Conservation (phyloP, 2,888 invertebrate species). For the Polietes domitor region DNA sequence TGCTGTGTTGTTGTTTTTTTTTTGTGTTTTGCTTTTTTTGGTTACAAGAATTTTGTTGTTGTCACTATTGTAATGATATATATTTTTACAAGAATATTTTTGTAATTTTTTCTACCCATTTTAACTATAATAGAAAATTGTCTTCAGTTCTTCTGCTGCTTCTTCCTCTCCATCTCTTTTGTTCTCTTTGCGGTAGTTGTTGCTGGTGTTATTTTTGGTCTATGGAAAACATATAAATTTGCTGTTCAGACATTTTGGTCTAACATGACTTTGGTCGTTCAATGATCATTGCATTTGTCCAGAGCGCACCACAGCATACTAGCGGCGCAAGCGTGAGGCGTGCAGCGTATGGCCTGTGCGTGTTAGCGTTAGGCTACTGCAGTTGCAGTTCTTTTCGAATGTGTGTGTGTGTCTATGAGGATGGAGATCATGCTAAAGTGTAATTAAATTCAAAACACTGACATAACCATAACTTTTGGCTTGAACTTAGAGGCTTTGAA, state of each 20-base stretch:
- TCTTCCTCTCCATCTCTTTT: no score
- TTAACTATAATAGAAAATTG: neutral
- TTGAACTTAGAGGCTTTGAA: conserved; percentile 65
- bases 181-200: neutral
- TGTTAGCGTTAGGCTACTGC: conserved; percentile 56
- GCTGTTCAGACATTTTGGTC: conserved; percentile 44
- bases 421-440: conserved; percentile 59
- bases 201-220: neutral
- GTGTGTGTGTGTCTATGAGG: neutral
- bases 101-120: conserved; percentile 42
- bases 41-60: conserved; percentile 63
- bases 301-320: conserved; percentile 28
- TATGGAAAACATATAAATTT: conserved; percentile 48
- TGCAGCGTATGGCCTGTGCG: conserved; percentile 15
- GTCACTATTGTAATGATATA: conserved; percentile 66
- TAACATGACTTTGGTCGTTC: conserved; percentile 50
- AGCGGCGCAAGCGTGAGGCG: conserved; percentile 25
- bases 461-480: conserved; percentile 66
- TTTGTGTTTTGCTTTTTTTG: conserved; percentile 28
- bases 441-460: conserved; percentile 64
- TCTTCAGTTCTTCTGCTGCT: neutral
- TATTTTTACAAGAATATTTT: conserved; percentile 60
- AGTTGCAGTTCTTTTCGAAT: conserved; percentile 31
- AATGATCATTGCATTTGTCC: conserved; percentile 32
- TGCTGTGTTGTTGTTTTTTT: neutral